Evolutionary conservation across 2,113 vertebrate genomes (phyloP).

Genomic region (Cephalopterus ornatus): DNA sequence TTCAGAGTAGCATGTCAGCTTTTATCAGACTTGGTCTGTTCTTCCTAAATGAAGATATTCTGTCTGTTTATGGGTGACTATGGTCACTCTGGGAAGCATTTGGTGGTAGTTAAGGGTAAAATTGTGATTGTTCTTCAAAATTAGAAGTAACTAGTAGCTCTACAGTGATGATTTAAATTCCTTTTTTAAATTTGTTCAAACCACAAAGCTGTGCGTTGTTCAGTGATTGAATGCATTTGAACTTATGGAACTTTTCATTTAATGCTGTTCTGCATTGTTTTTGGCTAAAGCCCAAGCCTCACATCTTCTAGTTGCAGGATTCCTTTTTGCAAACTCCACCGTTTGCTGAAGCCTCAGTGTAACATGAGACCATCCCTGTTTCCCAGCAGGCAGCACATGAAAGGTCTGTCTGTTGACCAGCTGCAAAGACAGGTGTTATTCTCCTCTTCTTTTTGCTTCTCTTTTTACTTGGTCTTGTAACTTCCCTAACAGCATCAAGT

Average conservation of each 20-base stretch:
- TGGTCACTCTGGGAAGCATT: constrained; percentile 31
- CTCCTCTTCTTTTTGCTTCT: constrained; percentile 44
- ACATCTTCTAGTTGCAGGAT: constrained; percentile 76
- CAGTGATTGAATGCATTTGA: constrained; percentile 68
- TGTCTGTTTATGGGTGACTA: constrained; percentile 7
- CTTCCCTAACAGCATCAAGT: constrained; percentile 8
- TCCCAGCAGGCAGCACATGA: constrained; percentile 74
- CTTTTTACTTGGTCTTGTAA: constrained; percentile 45
- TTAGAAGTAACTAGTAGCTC: constrained; percentile 63
- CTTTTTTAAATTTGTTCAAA: constrained; percentile 60
- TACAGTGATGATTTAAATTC: constrained; percentile 56
- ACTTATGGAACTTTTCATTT: constrained; percentile 70
- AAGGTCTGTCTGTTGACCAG: constrained; percentile 72
- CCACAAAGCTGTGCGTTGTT: constrained; percentile 16
- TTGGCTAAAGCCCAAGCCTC: constrained; percentile 76
- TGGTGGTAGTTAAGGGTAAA: constrained; percentile 57
- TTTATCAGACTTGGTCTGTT: background rate
- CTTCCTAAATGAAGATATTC: constrained; percentile 2
- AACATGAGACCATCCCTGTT: constrained; percentile 63
- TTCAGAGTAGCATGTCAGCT: background rate
- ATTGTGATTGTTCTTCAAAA: constrained; percentile 52
- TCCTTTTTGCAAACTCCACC: constrained; percentile 73
- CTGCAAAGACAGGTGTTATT: constrained; percentile 77
- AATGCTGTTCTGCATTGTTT: constrained; percentile 69
- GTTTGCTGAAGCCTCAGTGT: constrained; percentile 65